Evolutionary conservation across 2,797 vertebrate species (phyloP), one percentile per base, ranked within the genome.

Genomic region (Sebastes flavidus): DNA sequence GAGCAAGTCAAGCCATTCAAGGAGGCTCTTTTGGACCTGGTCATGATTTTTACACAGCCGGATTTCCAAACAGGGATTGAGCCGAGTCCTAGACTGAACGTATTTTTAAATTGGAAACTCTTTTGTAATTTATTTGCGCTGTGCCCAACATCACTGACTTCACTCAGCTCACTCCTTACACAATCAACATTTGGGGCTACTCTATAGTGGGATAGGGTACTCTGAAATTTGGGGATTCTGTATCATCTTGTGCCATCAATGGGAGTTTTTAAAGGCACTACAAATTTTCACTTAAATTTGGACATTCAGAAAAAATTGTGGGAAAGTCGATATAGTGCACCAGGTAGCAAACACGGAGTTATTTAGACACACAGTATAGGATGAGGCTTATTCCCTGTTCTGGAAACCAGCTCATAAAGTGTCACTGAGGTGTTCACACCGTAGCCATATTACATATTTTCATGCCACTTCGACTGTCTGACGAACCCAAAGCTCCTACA

Each of bases 401-500:
- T 72, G 49, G 72, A 88, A 72, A 81, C 52, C 65, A 70, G 81
- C 70, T 84, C 77, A 62, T 71, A 4, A 67, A 76, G 75, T 81
- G 65, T 90, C 34, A 75, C 77, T 6, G 71, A 90, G 71, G 68
- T 78, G 62, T 85, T 89, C 78, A 69, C 73, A 67, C 71, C 60
- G 81, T 84, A 88, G 75, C 75, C 79, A 78, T 79, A 70, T 20
- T 72, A 36, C 34, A 36, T 42, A 29, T 88, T 66, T 36, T 49
- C 79, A 67, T 61, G 27, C 27, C 86, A 38, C 36, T 52, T 72
- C 52, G 49, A 14, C 62, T 74, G 72, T 84, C 75, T 42, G 69
- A 72, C 11, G 2, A 70, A 74, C 65, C 75, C 67, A 79, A 82
- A 85, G n/a, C 71, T 81, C 68, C 59, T 60, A 27, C 80, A 46